phyloP scores from a whole-genome alignment of 2,797 vertebrate species.

The Cirrhinus mrigala region DNA sequence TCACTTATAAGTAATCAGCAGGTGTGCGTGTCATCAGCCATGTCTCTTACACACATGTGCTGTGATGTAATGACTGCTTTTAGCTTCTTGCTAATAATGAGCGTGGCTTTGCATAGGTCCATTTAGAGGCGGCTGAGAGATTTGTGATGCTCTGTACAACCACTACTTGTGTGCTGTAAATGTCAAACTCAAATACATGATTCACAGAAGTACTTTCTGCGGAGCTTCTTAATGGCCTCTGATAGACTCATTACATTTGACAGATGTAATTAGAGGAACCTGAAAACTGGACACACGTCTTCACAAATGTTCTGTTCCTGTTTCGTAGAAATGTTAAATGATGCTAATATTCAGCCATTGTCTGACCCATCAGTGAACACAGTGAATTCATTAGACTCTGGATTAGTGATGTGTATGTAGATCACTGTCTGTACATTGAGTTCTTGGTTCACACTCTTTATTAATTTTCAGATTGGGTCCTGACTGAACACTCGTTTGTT shows the following conservation, averaged over 20 bases:
- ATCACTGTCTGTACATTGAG: constrained; percentile 3
- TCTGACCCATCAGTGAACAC: not conserved
- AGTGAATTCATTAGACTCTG: constrained; percentile 10
- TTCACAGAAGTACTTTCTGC: constrained; percentile 37
- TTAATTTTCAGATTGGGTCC: not conserved
- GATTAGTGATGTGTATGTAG: not conserved
- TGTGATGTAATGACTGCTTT: not conserved
- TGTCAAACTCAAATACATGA: constrained; percentile 44
- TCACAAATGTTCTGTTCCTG: constrained; percentile 2
- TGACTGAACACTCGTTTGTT: not conserved
- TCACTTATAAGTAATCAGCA: not conserved
- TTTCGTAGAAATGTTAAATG: constrained; percentile 30
- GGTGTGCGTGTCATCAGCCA: not conserved
- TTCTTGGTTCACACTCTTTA: not conserved
- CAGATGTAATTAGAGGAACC: constrained; percentile 67
- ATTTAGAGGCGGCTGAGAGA: not conserved
- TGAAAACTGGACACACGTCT: constrained; percentile 62
- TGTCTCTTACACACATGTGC: not conserved
- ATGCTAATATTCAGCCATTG: not conserved
- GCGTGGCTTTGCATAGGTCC: not conserved
- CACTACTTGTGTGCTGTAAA: constrained; percentile 40
- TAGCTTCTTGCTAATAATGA: not conserved
- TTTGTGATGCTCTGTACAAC: not conserved
- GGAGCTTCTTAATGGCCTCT: constrained; percentile 64
- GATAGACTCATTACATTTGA: constrained; percentile 66